Base-by-base conservation (phyloP, 64 coral and sea anemone genomes). In the Stylophora pistillata region DNA sequence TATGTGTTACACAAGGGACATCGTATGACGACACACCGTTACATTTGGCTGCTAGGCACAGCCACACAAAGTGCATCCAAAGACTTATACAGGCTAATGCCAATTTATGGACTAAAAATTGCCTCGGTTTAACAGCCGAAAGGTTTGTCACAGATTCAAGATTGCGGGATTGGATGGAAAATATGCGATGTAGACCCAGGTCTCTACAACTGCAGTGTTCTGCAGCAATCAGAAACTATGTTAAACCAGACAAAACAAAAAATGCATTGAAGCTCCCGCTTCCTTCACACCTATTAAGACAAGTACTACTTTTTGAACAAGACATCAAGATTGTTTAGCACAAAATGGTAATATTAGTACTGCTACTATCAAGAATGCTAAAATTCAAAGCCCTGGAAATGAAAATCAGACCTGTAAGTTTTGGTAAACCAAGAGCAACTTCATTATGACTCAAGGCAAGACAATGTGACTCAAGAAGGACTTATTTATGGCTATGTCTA, bases 81-180 rank as follows among this genome's bases (percentile, higher is more conserved):
- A 96, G 90, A 93, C 95, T 96, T 81, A 79, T 96, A 18, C 95
- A 96, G 72, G 91, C 91, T 27, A 92, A 92, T 86, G 95, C 91
- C 53, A 96, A 96, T 82, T 96, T 96, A 89, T 96, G 95, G 95
- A 92, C 91, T 81, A 93, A 93, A 80, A 96, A 96, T 90, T 96
- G 95, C 68, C 77, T 96, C 14, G 95, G 95, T 52, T 81, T 96
- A 21, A 68, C 92, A 68, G 91, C 95, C 23, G 87, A 93, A 58
- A 87, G 92, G 85, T 96, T 96, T 93, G 89, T 96, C 17, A 96
- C 90, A 15, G 95, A 96, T 78, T 90, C 73, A 80, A 89, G 92
- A 74, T 74, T 96, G 26, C 91, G 85, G 23, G 91, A 96, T 53
- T 96, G 95, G 95, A 89, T 96, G 86, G 87, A 93, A 56, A 79